Evolutionary conservation across 2,888 invertebrate genomes (phyloP).

Genomic region (Rhopalosiphum nymphaeae): DNA sequence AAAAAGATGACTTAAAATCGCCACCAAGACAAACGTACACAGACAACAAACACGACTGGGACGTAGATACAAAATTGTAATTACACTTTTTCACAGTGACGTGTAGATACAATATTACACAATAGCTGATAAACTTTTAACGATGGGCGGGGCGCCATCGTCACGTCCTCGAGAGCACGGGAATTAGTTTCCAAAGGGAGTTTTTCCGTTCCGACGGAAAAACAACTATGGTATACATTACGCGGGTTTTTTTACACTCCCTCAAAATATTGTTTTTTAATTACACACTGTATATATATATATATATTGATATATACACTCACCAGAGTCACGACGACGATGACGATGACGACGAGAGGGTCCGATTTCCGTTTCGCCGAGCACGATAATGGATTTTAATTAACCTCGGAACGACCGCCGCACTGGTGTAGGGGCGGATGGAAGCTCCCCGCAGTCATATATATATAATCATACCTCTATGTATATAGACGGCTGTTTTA

Average conservation of each 20-base stretch:
- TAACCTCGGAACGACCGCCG: conserved; percentile 49
- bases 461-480: not conserved
- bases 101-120: not conserved
- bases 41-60: not conserved
- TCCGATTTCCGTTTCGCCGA: conserved; percentile 59
- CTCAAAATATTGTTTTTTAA: conserved; percentile 63
- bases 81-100: not conserved
- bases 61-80: not conserved
- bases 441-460: conserved; percentile 4
- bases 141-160: not conserved
- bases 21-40: not conserved
- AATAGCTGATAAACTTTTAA: not conserved
- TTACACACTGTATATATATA: conserved; percentile 18
- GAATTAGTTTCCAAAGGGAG: conserved; percentile 30
- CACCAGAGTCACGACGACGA: not conserved
- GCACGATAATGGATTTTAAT: conserved; percentile 65
- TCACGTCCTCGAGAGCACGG: not conserved
- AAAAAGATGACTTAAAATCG: not conserved
- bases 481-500: conserved; percentile 25
- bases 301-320: not conserved
- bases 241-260: not conserved
- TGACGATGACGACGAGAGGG: conserved; percentile 31
- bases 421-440: not conserved
- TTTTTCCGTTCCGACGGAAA: not conserved
- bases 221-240: conserved; percentile 16